phyloP scores from a whole-genome alignment of 2,113 vertebrate genomes.

The Empidonax alnorum region DNA sequence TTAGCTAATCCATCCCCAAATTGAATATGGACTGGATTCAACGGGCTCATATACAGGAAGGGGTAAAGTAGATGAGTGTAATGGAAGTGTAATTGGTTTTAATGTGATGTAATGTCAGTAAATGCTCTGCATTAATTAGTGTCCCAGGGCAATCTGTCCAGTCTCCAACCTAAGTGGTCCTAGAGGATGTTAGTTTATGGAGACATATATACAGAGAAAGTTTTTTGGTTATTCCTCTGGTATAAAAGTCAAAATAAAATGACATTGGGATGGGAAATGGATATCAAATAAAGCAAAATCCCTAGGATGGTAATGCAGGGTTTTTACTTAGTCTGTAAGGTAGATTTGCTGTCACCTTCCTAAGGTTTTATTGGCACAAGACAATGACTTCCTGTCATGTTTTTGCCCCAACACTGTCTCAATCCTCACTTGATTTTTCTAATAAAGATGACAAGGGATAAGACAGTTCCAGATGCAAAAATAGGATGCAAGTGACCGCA shows the following conservation, averaged over 20 bases:
- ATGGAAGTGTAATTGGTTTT: conserved; percentile 20
- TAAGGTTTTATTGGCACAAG: not conserved
- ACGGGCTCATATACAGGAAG: not conserved
- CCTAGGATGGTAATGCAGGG: not conserved
- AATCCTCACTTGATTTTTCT: not conserved
- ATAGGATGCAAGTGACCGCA: not conserved
- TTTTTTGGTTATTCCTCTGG: not conserved
- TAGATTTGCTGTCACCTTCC: not conserved
- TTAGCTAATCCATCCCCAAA: conserved; percentile 28
- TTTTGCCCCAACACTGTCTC: not conserved
- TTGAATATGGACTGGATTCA: conserved; percentile 38
- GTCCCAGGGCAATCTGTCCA: not conserved
- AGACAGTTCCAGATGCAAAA: not conserved
- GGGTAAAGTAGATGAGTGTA: not conserved
- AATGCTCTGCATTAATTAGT: not conserved
- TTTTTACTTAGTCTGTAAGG: not conserved
- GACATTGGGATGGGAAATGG: not conserved
- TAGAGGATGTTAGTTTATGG: not conserved
- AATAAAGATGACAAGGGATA: not conserved
- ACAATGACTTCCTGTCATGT: not conserved
- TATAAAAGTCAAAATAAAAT: conserved; percentile 1
- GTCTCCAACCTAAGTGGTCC: not conserved
- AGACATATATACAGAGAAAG: not conserved
- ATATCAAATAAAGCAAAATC: not conserved
- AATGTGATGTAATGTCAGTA: conserved; percentile 13